Evolutionary conservation across 2,888 invertebrate species (phyloP).

Genomic region (Harpagoxenus sublaevis): DNA sequence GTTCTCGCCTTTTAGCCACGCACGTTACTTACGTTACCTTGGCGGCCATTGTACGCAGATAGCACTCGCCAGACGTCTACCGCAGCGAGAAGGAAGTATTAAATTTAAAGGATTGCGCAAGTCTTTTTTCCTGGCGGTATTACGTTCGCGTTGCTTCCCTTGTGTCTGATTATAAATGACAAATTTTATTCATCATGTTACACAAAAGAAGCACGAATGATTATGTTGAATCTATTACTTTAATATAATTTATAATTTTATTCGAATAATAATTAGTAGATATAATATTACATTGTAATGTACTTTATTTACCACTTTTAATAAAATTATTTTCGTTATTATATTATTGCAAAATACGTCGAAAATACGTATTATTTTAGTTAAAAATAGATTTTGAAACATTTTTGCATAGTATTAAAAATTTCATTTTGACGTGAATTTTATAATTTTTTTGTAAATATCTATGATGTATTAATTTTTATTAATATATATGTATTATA

Average conservation of each 20-base stretch:
- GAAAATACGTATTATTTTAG: neutral
- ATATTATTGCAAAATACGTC: neutral
- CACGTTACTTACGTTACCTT: conserved; percentile 70
- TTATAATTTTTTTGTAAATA: neutral
- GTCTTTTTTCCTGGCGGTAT: conserved; percentile 16
- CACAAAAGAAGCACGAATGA: neutral
- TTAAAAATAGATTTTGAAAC: neutral
- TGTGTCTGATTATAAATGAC: conserved; percentile 13
- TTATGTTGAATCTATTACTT: neutral
- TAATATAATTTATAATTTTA: conserved; percentile 22
- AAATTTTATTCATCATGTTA: neutral
- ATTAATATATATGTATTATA: neutral
- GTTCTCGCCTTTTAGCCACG: conserved; percentile 70
- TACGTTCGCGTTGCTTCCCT: conserved; percentile 1
- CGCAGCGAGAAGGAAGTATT: conserved; percentile 67
- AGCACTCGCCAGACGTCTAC: conserved; percentile 2
- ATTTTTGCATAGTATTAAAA: neutral
- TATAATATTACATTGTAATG: neutral
- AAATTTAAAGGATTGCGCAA: conserved; percentile 63
- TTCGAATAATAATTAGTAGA: neutral
- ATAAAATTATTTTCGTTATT: conserved; percentile 10
- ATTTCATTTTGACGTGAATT: neutral
- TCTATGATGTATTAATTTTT: neutral
- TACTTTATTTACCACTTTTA: neutral
- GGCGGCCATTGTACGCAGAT: conserved; percentile 66